Conservation (phyloP, 2,888 invertebrate genomes). For the Hoplodrina ambigua region DNA sequence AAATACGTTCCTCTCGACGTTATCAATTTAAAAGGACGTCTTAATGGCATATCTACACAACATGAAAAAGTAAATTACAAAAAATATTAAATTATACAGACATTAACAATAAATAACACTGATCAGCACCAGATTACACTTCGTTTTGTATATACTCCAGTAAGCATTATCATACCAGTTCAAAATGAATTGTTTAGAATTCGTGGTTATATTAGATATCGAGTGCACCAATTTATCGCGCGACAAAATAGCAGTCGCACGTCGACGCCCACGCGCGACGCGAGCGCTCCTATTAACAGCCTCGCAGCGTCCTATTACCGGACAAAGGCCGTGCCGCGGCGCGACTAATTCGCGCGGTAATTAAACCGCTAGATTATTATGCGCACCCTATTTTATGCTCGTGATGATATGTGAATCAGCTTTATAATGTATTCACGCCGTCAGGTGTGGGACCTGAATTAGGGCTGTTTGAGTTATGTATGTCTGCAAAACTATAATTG, state of each 20-base stretch:
- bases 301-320: slow-evolving; percentile 43
- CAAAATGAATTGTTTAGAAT: no score
- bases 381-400: slow-evolving; percentile 1
- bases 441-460: neutral
- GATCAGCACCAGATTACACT: no score
- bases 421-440: neutral
- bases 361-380: slow-evolving; percentile 28
- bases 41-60: neutral
- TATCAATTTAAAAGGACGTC: neutral
- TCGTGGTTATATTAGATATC: neutral
- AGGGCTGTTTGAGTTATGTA: neutral
- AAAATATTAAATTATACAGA: no score
- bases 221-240: slow-evolving; percentile 24
- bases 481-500: neutral
- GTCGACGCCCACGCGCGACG: neutral
- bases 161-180: no score
- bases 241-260: neutral
- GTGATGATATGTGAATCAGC: slow-evolving; percentile 5
- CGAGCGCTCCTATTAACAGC: slow-evolving; percentile 30
- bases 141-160: no score
- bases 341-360: slow-evolving; percentile 29
- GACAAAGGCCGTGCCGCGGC: slow-evolving; percentile 41
- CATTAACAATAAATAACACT: no score
- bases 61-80: no score
- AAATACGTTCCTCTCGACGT: neutral